Evolutionary conservation across 2,113 vertebrate species (phyloP).

Genomic region (Nesogale talazaci): DNA sequence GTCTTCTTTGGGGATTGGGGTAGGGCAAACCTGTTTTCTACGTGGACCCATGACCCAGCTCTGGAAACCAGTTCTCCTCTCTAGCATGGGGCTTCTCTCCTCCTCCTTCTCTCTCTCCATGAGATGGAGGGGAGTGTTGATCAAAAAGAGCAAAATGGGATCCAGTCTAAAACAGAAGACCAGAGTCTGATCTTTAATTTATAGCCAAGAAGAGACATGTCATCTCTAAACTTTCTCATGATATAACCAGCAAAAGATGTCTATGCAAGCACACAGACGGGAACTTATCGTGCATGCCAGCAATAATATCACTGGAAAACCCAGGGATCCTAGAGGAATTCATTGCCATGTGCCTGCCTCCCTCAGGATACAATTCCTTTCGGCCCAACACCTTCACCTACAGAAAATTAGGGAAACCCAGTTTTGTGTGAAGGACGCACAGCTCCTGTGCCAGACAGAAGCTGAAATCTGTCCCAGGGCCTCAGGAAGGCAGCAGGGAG

Average conservation of each 20-base stretch:
- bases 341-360: neutral
- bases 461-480: neutral
- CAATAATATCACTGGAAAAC: no score
- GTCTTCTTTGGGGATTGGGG: neutral
- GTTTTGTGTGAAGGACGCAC: neutral
- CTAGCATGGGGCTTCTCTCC: neutral
- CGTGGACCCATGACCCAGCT: neutral
- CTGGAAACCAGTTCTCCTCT: neutral
- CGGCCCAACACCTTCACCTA: neutral
- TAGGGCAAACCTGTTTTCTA: neutral
- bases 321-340: neutral
- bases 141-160: conserved; percentile 7
- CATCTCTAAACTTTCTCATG: neutral
- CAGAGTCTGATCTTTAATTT: neutral
- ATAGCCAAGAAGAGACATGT: neutral
- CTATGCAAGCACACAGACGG: neutral
- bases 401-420: neutral
- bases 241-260: neutral
- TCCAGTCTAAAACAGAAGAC: neutral
- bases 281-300: neutral
- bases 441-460: neutral
- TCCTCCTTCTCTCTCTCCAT: neutral
- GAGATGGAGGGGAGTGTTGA: neutral
- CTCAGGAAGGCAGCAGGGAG: neutral
- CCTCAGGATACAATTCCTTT: accelerated